A percentile compares a stretch with the other conserved stretches of the same genome.
These are phyloP conservation scores for Ophiothrix spiculata DNA, from an alignment of 35 echinoderm and acorn worm genomes.

Conservation along the genomic window DNA sequence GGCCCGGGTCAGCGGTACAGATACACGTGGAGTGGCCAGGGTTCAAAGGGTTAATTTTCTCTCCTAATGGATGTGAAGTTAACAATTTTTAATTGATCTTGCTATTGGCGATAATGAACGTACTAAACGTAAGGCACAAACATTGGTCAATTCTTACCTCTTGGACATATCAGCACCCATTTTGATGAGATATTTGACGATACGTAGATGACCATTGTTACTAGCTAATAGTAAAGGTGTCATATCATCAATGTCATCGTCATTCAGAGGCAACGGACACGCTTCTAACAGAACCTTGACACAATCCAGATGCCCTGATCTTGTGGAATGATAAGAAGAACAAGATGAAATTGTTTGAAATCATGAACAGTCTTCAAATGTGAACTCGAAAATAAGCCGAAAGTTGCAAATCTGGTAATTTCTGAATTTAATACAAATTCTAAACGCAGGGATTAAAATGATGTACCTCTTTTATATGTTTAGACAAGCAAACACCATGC, in stretches of 20 bases:
- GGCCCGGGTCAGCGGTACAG: no score
- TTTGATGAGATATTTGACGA: slow-evolving; percentile 50
- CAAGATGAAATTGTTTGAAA: no score
- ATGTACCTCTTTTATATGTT: no score
- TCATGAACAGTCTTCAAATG: no score
- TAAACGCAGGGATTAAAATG: no score
- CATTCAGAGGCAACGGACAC: slow-evolving; percentile 38
- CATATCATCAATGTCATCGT: slow-evolving; percentile 43
- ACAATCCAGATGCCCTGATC: slow-evolving; percentile 22
- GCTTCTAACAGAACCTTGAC: slow-evolving; percentile 8
- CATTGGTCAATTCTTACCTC: slow-evolving; percentile 32
- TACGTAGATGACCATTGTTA: slow-evolving; percentile 39
- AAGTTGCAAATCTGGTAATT: no score
- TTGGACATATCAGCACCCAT: slow-evolving; percentile 65
- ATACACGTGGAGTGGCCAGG: no score
- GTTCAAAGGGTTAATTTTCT: neutral
- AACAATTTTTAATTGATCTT: neutral
- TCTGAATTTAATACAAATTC: no score
- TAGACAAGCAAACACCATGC: no score
- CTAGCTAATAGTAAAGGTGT: slow-evolving; percentile 67
- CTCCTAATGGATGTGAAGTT: neutral
- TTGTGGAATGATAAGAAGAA: neutral
- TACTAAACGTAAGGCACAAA: neutral
- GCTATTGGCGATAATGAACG: neutral
- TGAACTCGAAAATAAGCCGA: no score